Conservation (phyloP, 2,113 vertebrate species). For the Oryzias curvinotus region DNA sequence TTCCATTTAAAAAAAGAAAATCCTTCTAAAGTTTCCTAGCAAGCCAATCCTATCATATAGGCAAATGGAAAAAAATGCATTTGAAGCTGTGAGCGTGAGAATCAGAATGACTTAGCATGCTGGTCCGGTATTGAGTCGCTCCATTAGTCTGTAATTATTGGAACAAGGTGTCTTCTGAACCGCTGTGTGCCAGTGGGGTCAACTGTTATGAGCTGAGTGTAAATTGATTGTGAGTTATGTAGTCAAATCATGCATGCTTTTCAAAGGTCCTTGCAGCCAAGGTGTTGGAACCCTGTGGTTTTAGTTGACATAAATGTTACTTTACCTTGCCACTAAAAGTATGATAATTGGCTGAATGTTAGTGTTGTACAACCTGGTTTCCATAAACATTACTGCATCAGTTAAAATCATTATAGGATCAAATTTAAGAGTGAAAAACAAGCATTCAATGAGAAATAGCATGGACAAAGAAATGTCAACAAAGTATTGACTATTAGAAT, state of each 20-base stretch:
- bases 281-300: conserved; percentile 23
- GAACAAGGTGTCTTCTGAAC: conserved; percentile 36
- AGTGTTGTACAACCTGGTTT: background rate
- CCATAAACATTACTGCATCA: background rate
- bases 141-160: conserved; percentile 35
- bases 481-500: background rate
- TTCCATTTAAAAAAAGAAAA: background rate
- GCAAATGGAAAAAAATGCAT: background rate
- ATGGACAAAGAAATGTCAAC: background rate
- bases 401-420: too few relatives aligned
- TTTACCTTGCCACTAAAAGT: background rate
- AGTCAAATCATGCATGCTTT: conserved; percentile 22
- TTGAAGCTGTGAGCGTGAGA: background rate
- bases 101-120: conserved; percentile 3
- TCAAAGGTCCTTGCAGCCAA: conserved; percentile 19
- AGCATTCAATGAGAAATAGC: too few relatives aligned
- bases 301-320: conserved; percentile 2
- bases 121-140: conserved; percentile 18
- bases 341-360: conserved; percentile 11
- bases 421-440: too few relatives aligned
- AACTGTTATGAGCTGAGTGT: conserved; percentile 7
- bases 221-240: conserved; percentile 20
- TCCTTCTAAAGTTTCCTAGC: background rate
- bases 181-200: conserved; percentile 27
- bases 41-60: too few relatives aligned